Conservation (phyloP, 2,888 invertebrate genomes). For the Pegoplata infirma region DNA sequence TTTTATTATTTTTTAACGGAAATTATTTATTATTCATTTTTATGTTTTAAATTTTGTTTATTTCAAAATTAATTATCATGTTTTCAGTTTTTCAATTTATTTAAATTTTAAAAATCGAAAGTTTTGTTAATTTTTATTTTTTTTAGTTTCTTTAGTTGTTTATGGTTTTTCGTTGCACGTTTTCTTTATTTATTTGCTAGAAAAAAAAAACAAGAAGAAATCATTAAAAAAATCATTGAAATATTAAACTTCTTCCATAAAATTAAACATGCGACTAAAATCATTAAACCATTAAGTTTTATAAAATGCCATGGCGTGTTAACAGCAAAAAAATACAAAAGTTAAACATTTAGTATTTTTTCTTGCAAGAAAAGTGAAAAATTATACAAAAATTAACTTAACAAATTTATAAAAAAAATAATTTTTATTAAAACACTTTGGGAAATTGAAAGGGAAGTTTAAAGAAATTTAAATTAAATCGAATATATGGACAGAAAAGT, state of each 20-base stretch:
- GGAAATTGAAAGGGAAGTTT: too few relatives aligned
- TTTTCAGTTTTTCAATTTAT: neutral
- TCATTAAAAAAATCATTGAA: slow-evolving; percentile 27
- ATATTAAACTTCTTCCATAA: slow-evolving; percentile 36
- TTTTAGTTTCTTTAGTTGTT: neutral
- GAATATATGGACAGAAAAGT: too few relatives aligned
- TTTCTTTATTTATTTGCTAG: neutral
- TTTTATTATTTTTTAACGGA: slow-evolving; percentile 37
- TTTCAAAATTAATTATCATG: neutral
- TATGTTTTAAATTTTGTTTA: neutral
- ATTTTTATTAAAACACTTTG: too few relatives aligned
- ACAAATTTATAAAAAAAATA: too few relatives aligned
- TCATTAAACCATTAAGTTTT: slow-evolving; percentile 51
- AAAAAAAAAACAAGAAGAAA: slow-evolving; percentile 12
- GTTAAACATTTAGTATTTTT: too few relatives aligned
- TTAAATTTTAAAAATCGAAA: slow-evolving; percentile 45
- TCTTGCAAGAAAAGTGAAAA: too few relatives aligned
- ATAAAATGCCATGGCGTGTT: slow-evolving; percentile 33
- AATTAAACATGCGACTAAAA: slow-evolving; percentile 45
- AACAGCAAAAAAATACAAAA: too few relatives aligned
- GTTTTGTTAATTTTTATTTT: slow-evolving; percentile 22
- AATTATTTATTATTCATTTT: slow-evolving; percentile 34
- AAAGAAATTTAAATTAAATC: too few relatives aligned
- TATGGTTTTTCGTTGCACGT: neutral
- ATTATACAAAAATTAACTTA: too few relatives aligned